These are phyloP conservation scores for Ophiothrix spiculata DNA, from an alignment of 35 echinoderm and acorn worm species.

Conservation along the genomic window DNA sequence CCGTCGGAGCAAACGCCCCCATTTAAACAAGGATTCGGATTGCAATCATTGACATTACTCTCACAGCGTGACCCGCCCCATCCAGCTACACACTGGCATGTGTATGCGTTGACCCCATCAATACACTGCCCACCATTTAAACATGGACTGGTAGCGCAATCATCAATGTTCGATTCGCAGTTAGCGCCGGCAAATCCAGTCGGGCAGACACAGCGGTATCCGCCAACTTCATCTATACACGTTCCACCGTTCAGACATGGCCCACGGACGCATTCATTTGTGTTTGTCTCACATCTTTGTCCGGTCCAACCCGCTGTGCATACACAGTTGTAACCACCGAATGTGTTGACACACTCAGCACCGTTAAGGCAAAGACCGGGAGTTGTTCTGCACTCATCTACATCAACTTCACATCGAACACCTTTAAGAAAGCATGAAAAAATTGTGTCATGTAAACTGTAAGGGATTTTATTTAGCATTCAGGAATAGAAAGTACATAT, in stretches of 20 bases:
- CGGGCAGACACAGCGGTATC: not conserved
- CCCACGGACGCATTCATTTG: not conserved
- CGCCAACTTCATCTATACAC: not conserved
- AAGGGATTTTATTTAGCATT: no score
- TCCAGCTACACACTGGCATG: conserved; percentile 33
- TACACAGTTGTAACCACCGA: conserved; percentile 21
- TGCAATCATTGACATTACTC: conserved; percentile 33
- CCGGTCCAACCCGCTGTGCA: conserved; percentile 21
- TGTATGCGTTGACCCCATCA: conserved; percentile 32
- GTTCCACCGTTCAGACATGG: conserved; percentile 24
- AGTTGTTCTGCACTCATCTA: conserved; percentile 18
- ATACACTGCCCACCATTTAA: conserved; percentile 60
- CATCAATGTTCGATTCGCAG: conserved; percentile 54
- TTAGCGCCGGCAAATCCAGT: conserved; percentile 34
- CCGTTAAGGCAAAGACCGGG: conserved; percentile 18
- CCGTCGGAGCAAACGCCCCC: conserved; percentile 46
- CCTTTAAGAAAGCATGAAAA: not conserved
- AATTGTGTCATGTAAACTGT: no score
- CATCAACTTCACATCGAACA: not conserved
- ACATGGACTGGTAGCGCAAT: conserved; percentile 34
- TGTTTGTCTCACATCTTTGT: conserved; percentile 11
- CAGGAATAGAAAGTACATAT: no score
- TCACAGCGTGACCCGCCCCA: conserved; percentile 16
- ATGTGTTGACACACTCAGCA: conserved; percentile 16
- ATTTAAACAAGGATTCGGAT: conserved; percentile 41